These are phyloP conservation scores for Lasius platythorax DNA, from an alignment of 2,888 invertebrate species.

Conservation along the genomic window DNA sequence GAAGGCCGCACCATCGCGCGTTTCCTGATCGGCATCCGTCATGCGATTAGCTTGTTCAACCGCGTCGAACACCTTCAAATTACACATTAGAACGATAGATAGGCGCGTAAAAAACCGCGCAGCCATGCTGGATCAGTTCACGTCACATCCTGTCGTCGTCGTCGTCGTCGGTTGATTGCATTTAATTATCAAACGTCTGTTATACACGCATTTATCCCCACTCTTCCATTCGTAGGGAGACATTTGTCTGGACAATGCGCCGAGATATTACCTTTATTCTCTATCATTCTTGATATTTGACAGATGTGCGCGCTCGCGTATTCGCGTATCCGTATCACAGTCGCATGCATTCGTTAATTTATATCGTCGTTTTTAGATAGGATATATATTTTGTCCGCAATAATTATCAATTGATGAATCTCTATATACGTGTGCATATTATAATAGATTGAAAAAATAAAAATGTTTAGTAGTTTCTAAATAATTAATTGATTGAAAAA, in stretches of 20 bases:
- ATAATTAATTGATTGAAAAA: not conserved
- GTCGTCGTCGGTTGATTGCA: slow-evolving; percentile 41
- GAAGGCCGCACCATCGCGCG: slow-evolving; percentile 37
- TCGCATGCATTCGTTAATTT: not conserved
- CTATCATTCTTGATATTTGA: slow-evolving; percentile 39
- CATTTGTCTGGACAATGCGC: slow-evolving; percentile 54
- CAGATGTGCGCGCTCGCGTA: slow-evolving; percentile 65
- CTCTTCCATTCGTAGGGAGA: slow-evolving; percentile 8
- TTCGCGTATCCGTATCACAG: not conserved
- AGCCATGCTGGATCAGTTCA: slow-evolving; percentile 49
- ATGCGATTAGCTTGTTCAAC: slow-evolving; percentile 44
- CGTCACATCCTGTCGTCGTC: slow-evolving; percentile 31
- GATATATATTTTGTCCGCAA: not conserved
- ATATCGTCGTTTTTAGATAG: slow-evolving; percentile 21
- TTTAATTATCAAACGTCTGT: slow-evolving; percentile 67
- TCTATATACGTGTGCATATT: not conserved
- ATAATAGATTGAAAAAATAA: not conserved
- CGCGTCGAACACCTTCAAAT: slow-evolving; percentile 44
- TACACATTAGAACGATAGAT: slow-evolving; percentile 24
- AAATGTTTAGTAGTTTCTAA: not conserved
- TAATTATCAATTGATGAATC: not conserved
- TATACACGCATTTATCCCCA: slow-evolving; percentile 46
- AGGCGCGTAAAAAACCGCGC: slow-evolving; percentile 38
- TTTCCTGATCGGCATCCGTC: slow-evolving; percentile 48
- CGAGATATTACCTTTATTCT: slow-evolving; percentile 29